Conservation (phyloP, 2,113 vertebrate genomes). For the Coreoperca whiteheadi region DNA sequence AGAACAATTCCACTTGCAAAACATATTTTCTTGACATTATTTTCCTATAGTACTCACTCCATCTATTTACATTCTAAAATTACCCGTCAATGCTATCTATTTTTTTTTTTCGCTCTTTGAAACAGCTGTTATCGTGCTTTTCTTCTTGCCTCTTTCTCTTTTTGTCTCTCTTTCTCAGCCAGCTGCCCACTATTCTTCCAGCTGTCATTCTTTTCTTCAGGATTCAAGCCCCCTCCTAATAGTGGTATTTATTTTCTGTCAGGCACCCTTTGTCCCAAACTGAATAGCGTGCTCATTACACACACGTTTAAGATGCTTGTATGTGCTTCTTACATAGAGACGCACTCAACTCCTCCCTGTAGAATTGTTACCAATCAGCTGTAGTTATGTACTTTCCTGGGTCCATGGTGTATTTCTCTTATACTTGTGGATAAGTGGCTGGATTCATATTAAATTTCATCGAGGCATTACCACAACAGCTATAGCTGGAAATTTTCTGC, state of each 20-base stretch:
- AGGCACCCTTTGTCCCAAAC: slow-evolving; percentile 59
- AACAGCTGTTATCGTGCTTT: slow-evolving; percentile 42
- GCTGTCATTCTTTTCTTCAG: slow-evolving; percentile 57
- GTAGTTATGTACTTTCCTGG: background rate
- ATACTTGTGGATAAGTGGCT: background rate
- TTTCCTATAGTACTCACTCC: background rate
- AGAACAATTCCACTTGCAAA: background rate
- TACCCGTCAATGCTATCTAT: background rate
- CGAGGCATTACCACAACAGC: background rate
- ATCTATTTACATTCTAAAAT: slow-evolving; percentile 26
- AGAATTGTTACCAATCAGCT: slow-evolving; percentile 13
- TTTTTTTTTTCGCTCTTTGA: background rate
- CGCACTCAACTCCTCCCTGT: background rate
- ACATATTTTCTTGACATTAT: background rate
- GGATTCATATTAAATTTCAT: background rate
- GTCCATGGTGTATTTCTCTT: background rate
- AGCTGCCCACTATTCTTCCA: slow-evolving; percentile 59
- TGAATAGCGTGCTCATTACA: slow-evolving; percentile 52
- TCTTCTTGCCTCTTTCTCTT: slow-evolving; percentile 15
- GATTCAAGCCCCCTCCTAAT: slow-evolving; percentile 51
- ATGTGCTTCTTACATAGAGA: background rate
- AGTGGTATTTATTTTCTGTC: slow-evolving; percentile 69
- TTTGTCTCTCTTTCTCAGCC: slow-evolving; percentile 39
- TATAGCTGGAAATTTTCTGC: background rate
- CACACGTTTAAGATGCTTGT: slow-evolving; percentile 25